Conservation (phyloP, 2,797 vertebrate genomes). For the Protosalanx chinensis region DNA sequence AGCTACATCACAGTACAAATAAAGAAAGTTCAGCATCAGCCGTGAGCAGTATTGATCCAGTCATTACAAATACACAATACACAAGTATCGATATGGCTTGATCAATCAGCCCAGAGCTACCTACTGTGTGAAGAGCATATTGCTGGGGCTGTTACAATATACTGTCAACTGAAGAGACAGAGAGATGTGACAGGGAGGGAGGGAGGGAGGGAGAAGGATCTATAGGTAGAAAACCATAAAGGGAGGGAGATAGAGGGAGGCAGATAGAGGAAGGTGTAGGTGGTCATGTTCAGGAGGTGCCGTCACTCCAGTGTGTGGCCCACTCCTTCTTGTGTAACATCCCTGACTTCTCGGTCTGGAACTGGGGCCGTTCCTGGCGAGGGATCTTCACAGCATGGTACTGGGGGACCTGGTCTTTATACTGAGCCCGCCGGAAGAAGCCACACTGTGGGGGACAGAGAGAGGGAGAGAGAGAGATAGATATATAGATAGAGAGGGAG, state of each 20-base stretch:
- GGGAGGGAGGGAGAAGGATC: too few species aligned
- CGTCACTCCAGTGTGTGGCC: conserved; percentile 79
- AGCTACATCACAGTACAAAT: conserved; percentile 36
- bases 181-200: not conserved
- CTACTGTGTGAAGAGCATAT: conserved; percentile 35
- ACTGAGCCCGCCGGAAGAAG: conserved; percentile 85
- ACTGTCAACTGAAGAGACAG: not conserved
- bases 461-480: not conserved
- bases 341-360: conserved; percentile 80
- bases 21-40: conserved; percentile 37
- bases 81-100: conserved; percentile 44
- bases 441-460: conserved; percentile 75
- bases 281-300: conserved; percentile 59
- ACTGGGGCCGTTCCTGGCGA: conserved; percentile 82
- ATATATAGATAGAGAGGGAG: not conserved
- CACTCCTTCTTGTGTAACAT: conserved; percentile 83
- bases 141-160: not conserved
- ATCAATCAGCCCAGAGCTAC: conserved; percentile 36
- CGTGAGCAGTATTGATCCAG: conserved; percentile 29
- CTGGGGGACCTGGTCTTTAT: conserved; percentile 85
- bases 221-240: too few species aligned
- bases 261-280: not conserved
- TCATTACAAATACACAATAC: conserved; percentile 32
- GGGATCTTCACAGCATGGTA: conserved; percentile 92
- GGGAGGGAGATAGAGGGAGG: too few species aligned